A percentile compares a stretch with the other conserved stretches of the same genome.
Conservation (phyloP, 2,888 invertebrate species). For the Herminia tarsipennalis region DNA sequence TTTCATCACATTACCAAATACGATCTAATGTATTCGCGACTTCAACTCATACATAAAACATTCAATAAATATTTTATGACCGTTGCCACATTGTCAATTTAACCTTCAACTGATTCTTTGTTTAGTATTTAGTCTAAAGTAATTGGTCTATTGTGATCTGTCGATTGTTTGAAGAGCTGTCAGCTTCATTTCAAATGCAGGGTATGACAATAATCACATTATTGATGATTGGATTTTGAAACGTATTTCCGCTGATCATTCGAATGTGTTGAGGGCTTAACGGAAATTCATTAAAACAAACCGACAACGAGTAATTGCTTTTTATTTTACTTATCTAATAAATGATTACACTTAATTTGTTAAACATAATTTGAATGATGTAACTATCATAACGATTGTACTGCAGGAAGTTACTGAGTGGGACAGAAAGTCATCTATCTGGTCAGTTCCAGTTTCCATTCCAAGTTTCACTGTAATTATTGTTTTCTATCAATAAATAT, state of each 20-base stretch:
- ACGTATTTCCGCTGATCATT: constrained; percentile 10
- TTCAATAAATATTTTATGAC: constrained; percentile 41
- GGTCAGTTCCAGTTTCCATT: constrained; percentile 57
- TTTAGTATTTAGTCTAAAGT: constrained; percentile 63
- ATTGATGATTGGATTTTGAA: constrained; percentile 25
- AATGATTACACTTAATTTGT: constrained; percentile 33
- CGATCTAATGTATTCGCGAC: constrained; percentile 61
- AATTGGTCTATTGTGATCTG: constrained; percentile 68
- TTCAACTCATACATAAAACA: constrained; percentile 54
- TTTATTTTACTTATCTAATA: constrained; percentile 32
- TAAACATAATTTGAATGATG: constrained; percentile 28
- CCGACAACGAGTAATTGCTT: constrained; percentile 31
- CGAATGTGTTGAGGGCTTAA: constrained; percentile 16
- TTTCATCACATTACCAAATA: constrained; percentile 70
- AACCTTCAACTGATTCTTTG: constrained; percentile 64
- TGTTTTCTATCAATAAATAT: constrained; percentile 66
- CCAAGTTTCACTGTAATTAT: constrained; percentile 63
- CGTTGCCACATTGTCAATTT: constrained; percentile 43
- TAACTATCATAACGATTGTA: constrained; percentile 30
- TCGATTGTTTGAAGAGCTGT: constrained; percentile 28
- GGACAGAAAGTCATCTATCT: constrained; percentile 56
- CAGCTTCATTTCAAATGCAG: constrained; percentile 18
- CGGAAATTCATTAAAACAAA: constrained; percentile 33
- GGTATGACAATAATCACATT: constrained; percentile 12
- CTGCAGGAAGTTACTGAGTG: constrained; percentile 47